Conservation (phyloP, 2,888 invertebrate species). For the Charanyca ferruginea region DNA sequence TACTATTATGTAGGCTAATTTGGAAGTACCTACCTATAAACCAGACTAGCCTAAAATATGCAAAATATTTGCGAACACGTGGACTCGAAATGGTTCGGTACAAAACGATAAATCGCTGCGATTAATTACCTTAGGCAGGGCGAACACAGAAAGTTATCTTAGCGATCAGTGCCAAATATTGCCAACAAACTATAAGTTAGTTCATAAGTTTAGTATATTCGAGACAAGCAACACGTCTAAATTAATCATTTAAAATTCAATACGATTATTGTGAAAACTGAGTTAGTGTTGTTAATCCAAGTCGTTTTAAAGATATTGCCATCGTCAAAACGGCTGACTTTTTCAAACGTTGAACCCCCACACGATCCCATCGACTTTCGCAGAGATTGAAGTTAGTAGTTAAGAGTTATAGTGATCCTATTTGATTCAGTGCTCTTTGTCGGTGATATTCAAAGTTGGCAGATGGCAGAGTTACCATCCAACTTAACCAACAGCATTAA, state of each 20-base stretch:
- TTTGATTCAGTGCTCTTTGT: slow-evolving; percentile 40
- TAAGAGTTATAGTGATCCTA: slow-evolving; percentile 39
- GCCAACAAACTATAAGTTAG: slow-evolving; percentile 35
- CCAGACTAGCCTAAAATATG: slow-evolving; percentile 57
- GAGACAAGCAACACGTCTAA: slow-evolving; percentile 35
- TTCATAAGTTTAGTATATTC: slow-evolving; percentile 23
- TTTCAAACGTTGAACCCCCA: slow-evolving; percentile 26
- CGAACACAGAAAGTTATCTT: slow-evolving; percentile 59
- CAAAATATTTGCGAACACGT: slow-evolving; percentile 59
- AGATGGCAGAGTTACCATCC: slow-evolving; percentile 19
- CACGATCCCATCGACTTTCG: slow-evolving; percentile 33
- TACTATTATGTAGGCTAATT: slow-evolving; percentile 52
- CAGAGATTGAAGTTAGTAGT: slow-evolving; percentile 29
- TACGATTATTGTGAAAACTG: slow-evolving; percentile 18
- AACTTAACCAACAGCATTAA: slow-evolving; percentile 37
- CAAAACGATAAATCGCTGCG: slow-evolving; percentile 54
- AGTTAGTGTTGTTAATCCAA: slow-evolving; percentile 2
- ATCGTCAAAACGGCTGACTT: slow-evolving; percentile 22
- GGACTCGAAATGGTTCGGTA: slow-evolving; percentile 41
- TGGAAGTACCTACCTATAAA: slow-evolving; percentile 53
- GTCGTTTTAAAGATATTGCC: slow-evolving; percentile 2
- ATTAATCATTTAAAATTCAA: slow-evolving; percentile 46
- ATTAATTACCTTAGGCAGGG: slow-evolving; percentile 57
- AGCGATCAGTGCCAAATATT: slow-evolving; percentile 57
- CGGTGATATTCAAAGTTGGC: slow-evolving; percentile 42